These are phyloP conservation scores for Sclerurus mexicanus DNA, from an alignment of 2,113 vertebrate genomes.

Conservation along the genomic window DNA sequence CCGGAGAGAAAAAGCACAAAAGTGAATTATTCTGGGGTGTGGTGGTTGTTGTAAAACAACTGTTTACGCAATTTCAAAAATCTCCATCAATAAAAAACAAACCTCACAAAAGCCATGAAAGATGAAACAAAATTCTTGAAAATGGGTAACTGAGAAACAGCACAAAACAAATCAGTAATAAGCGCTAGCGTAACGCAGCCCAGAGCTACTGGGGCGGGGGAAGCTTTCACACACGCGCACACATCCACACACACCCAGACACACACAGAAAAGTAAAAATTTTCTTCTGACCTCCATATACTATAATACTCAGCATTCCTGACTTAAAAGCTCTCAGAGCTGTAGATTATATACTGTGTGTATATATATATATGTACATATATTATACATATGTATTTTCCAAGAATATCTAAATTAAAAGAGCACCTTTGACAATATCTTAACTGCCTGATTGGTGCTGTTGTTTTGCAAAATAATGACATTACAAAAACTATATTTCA, in stretches of 20 bases:
- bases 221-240: neutral
- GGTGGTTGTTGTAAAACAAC: slow-evolving; percentile 41
- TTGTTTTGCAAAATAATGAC: slow-evolving; percentile 75
- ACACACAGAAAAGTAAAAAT: slow-evolving; percentile 70
- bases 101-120: slow-evolving; percentile 27
- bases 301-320: slow-evolving; percentile 84
- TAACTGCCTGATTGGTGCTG: slow-evolving; percentile 73
- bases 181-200: slow-evolving; percentile 72
- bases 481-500: slow-evolving; percentile 74
- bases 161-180: slow-evolving; percentile 62
- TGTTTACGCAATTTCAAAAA: slow-evolving; percentile 46
- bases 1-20: slow-evolving; percentile 74
- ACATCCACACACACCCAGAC: slow-evolving; percentile 17
- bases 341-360: slow-evolving; percentile 84
- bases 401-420: slow-evolving; percentile 78
- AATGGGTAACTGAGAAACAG: slow-evolving; percentile 58
- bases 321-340: slow-evolving; percentile 82
- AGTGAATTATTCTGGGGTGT: slow-evolving; percentile 13
- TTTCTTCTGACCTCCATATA: slow-evolving; percentile 77
- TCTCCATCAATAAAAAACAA: slow-evolving; percentile 51
- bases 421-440: slow-evolving; percentile 80
- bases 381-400: slow-evolving; percentile 79
- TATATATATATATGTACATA: slow-evolving; percentile 82
- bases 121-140: slow-evolving; percentile 56
- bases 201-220: slow-evolving; percentile 59